Conservation (phyloP, 2,113 vertebrate species). For the Nothocercus nigrocapillus region DNA sequence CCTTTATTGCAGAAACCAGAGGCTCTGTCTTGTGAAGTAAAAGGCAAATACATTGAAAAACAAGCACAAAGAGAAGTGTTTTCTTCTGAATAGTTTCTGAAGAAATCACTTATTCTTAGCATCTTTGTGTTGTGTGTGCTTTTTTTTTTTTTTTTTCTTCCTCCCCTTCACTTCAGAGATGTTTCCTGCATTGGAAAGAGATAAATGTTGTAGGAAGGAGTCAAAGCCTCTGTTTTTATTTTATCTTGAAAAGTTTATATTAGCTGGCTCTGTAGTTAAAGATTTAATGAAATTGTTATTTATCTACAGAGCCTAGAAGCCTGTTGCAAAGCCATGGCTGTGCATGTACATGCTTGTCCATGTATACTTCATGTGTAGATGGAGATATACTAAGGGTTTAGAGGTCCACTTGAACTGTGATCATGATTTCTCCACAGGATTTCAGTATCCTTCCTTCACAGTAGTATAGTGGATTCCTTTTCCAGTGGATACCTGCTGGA, state of each 20-base stretch:
- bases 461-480: background rate
- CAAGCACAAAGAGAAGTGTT: too few species aligned
- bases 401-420: background rate
- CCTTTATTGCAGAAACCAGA: background rate
- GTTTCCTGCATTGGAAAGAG: background rate
- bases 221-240: background rate
- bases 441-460: background rate
- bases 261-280: background rate
- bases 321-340: background rate
- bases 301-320: background rate
- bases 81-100: background rate
- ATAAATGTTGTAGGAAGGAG: background rate
- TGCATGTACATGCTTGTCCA: rapidly evolving
- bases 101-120: background rate
- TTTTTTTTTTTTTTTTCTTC: background rate
- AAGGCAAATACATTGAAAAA: background rate
- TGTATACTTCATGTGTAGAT: rapidly evolving
- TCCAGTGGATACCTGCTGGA: background rate
- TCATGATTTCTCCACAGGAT: background rate
- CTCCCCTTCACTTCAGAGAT: background rate
- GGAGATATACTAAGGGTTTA: background rate
- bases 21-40: background rate
- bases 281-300: background rate
- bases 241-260: background rate
- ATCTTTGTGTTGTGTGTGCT: background rate